These are phyloP conservation scores for Streptopelia turtur DNA, from an alignment of 2,797 vertebrate species.

Conservation along the genomic window DNA sequence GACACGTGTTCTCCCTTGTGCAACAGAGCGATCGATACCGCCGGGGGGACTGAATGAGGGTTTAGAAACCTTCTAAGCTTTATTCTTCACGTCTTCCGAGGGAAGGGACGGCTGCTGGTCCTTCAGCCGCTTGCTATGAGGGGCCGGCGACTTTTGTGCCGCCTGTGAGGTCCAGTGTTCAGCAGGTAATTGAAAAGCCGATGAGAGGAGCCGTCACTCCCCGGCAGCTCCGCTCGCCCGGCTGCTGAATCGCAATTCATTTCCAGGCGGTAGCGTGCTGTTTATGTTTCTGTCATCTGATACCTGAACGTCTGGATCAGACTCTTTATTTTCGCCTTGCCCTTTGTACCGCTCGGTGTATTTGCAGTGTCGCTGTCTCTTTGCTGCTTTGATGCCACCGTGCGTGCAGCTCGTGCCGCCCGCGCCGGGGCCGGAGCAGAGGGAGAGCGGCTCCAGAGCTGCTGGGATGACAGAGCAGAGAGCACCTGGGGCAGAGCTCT, in stretches of 20 bases:
- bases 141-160: neutral
- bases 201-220: neutral
- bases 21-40: neutral
- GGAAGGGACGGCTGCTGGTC: neutral
- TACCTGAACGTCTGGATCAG: neutral
- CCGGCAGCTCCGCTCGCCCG: neutral
- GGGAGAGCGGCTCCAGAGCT: neutral
- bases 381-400: neutral
- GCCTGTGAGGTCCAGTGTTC: neutral
- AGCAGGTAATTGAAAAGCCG: neutral
- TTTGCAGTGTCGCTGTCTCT: neutral
- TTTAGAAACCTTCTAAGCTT: neutral
- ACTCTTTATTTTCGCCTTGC: neutral
- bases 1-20: accelerated
- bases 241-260: neutral
- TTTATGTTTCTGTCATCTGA: neutral
- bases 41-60: neutral
- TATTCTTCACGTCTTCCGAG: neutral
- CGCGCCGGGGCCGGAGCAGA: accelerated
- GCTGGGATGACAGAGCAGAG: neutral
- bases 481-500: neutral
- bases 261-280: neutral
- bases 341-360: neutral
- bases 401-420: neutral
- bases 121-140: neutral